Evolutionary conservation across 1,140 invertebrate genomes (phyloP), one percentile per base, ranked within the genome.

Genomic region (Heliothis virescens): DNA sequence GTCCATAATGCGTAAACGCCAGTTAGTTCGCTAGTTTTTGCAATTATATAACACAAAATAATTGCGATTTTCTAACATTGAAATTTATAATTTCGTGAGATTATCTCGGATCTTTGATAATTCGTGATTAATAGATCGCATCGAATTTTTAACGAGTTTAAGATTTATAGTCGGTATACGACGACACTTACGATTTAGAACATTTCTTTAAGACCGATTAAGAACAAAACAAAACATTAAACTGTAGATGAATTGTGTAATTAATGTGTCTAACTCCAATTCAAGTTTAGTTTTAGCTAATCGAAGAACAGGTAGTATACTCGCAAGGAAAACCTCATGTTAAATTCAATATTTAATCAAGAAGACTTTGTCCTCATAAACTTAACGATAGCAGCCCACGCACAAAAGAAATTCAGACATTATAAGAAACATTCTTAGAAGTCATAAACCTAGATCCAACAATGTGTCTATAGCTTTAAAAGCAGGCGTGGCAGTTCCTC

Each of bases 1-100:
- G 26, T 12, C n/a, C 69, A 72, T 72, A 72, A 69, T 55, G 52
- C 69, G 21, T 55, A 57, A 55, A 69, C 18, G 13, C 11, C 13
- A 18, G 48, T 52, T 48, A 48, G 63, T 48, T 10, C n/a, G 29
- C 7, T 12, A 47, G 15, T 48, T 62, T 16, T 57, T 48, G 41
- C 5, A 69, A 16, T 69, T 69, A 69, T 15, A 48, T 72, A 50
- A 72, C 69, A 65, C n/a, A 72, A 53, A 34, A 55, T 72, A 55
- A 55, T 72, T 55, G 15, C n/a, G 41, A 48, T 69, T 52, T 26
- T 50, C 9, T 29, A 59, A 59, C 12, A 52, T 15, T 34, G 21
- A 69, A 69, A 69, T 15, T 69, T 26, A 26, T 67, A 48, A n/a
- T 41, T 34, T 63, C n/a, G 60, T 41, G 13, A 63, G 34, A 41